Conservation (phyloP, 2,888 invertebrate genomes). For the Trichogramma dendrolimi region DNA sequence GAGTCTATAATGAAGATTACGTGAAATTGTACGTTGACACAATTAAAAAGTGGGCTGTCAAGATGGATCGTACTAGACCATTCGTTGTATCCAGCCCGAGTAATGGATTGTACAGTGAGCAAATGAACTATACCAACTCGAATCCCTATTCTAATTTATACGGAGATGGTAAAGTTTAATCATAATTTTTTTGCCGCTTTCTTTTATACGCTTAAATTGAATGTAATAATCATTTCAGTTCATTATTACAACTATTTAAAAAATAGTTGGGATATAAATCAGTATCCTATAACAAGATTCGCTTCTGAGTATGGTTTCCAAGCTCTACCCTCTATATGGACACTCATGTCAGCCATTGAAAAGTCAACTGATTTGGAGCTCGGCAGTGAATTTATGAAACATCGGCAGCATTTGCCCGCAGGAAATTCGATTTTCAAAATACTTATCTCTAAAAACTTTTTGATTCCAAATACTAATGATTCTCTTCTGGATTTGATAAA, state of each 20-base stretch:
- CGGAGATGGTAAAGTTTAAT: constrained; percentile 69
- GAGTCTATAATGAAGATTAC: constrained; percentile 71
- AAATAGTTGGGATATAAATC: constrained; percentile 76
- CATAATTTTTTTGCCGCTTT: not conserved
- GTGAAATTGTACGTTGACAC: constrained; percentile 76
- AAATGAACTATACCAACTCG: constrained; percentile 71
- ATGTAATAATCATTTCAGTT: constrained; percentile 53
- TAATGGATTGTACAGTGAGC: constrained; percentile 71
- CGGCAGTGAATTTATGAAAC: constrained; percentile 62
- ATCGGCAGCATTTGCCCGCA: constrained; percentile 81
- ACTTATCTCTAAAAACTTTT: constrained; percentile 63
- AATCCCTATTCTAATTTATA: constrained; percentile 75
- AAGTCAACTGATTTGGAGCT: constrained; percentile 55
- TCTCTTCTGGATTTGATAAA: constrained; percentile 61
- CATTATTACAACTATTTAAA: constrained; percentile 84
- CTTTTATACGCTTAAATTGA: not conserved
- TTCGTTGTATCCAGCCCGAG: constrained; percentile 89
- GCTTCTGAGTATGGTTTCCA: constrained; percentile 96
- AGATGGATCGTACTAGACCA: constrained; percentile 61
- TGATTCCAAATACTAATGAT: constrained; percentile 56
- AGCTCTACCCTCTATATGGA: constrained; percentile 72
- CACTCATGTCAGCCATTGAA: constrained; percentile 62
- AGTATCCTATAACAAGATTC: constrained; percentile 80
- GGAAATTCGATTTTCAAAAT: constrained; percentile 65
- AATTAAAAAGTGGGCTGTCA: constrained; percentile 63